A percentile compares a stretch with the other conserved stretches of the same genome.
phyloP scores from a whole-genome alignment of 2,888 invertebrate species.

The Thyatira batis region DNA sequence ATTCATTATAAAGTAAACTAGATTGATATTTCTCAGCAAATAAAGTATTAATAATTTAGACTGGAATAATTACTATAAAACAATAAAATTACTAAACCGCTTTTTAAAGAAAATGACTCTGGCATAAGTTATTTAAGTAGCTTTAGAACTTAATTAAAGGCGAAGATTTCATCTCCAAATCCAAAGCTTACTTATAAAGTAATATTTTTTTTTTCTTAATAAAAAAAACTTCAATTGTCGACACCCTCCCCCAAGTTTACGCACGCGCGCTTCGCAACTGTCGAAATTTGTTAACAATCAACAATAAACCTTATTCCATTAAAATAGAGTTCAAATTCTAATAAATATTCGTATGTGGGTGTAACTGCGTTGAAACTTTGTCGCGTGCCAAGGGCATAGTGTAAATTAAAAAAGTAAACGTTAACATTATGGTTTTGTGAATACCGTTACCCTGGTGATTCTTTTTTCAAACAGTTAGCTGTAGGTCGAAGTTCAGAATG shows the following conservation, averaged over 20 bases:
- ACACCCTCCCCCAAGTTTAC: not conserved
- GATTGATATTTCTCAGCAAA: no score
- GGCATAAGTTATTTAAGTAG: no score
- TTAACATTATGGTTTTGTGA: not conserved
- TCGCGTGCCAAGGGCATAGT: slow-evolving; percentile 5
- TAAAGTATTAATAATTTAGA: no score
- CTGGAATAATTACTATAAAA: no score
- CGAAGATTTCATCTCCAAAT: no score
- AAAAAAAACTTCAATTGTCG: slow-evolving; percentile 1
- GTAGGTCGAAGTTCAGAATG: not conserved
- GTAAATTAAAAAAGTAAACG: slow-evolving; percentile 7
- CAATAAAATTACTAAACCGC: no score
- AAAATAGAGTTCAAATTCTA: not conserved
- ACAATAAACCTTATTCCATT: not conserved
- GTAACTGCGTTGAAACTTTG: not conserved
- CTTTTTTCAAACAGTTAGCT: not conserved
- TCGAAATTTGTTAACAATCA: not conserved
- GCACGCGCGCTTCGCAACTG: not conserved
- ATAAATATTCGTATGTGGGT: not conserved
- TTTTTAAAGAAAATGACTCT: no score
- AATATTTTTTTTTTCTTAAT: not conserved
- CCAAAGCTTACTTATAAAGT: no score
- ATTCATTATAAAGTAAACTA: no score
- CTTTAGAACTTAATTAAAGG: no score
- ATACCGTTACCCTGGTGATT: not conserved